A percentile compares a stretch with the other conserved stretches of the same genome.
phyloP scores from a whole-genome alignment of 2,113 vertebrate genomes.

The Laterallus jamaicensis region DNA sequence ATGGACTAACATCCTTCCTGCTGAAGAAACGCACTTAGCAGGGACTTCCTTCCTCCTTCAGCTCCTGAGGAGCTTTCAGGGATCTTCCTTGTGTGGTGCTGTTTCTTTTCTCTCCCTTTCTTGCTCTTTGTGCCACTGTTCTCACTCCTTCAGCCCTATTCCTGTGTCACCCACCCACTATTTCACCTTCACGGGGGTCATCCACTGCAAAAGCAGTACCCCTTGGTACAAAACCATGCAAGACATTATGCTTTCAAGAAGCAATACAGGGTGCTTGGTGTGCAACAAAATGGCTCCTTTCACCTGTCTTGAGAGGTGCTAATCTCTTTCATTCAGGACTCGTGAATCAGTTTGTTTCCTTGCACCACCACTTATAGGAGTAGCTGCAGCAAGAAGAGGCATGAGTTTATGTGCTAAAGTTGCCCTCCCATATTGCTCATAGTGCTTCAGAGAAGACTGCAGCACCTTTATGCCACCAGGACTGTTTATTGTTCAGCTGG shows the following conservation, averaged over 20 bases:
- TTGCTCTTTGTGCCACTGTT: neutral
- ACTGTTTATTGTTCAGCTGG: neutral
- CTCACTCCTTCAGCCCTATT: neutral
- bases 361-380: neutral
- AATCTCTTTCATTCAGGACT: neutral
- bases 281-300: neutral
- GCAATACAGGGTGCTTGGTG: neutral
- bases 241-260: neutral
- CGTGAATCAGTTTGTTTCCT: neutral
- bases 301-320: neutral
- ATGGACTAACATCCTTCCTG: neutral
- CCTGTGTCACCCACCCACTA: neutral
- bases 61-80: neutral
- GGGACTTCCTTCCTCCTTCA: neutral
- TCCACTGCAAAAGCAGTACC: neutral
- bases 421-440: neutral
- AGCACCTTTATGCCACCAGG: neutral
- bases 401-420: neutral
- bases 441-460: neutral
- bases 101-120: neutral
- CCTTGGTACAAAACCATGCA: neutral
- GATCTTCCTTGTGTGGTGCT: neutral
- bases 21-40: neutral
- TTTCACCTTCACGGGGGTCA: neutral
- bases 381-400: neutral